Conservation (phyloP, 2,888 invertebrate genomes). For the Cyclophora punctaria region DNA sequence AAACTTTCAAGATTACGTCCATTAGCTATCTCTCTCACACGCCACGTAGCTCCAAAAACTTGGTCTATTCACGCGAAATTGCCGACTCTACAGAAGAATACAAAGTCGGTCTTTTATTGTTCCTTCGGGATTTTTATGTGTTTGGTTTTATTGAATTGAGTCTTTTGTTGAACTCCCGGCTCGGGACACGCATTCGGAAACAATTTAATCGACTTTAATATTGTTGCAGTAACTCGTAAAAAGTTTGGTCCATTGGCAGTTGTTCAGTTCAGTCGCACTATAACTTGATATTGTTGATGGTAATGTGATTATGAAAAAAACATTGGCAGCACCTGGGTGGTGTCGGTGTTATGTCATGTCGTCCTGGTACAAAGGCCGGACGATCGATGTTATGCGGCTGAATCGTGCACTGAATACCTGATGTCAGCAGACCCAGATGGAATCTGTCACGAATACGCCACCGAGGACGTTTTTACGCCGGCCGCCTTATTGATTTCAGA, state of each 20-base stretch:
- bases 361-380: slow-evolving; percentile 1
- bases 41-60: slow-evolving; percentile 19
- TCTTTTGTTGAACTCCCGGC: slow-evolving; percentile 21
- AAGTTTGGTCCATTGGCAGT: too few species aligned
- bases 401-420: slow-evolving; percentile 15
- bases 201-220: slow-evolving; percentile 9
- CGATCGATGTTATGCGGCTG: slow-evolving; percentile 17
- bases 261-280: too few species aligned
- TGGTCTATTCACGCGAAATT: slow-evolving; percentile 25
- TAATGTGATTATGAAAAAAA: too few species aligned
- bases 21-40: slow-evolving; percentile 23
- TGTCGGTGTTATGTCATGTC: not conserved
- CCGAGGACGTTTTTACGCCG: not conserved
- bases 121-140: slow-evolving; percentile 31
- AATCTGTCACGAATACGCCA: slow-evolving; percentile 10
- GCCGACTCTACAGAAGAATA: slow-evolving; percentile 26
- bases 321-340: too few species aligned
- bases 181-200: slow-evolving; percentile 4
- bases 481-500: slow-evolving; percentile 8
- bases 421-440: slow-evolving; percentile 4
- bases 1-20: slow-evolving; percentile 42
- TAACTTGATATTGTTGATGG: too few species aligned
- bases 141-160: slow-evolving; percentile 38
- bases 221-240: slow-evolving; percentile 6
- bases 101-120: slow-evolving; percentile 36